Percentiles rank a stretch among this genome's conserved stretches.
Conservation (phyloP, 1,140 invertebrate genomes). For the Asbolus verrucosus region DNA sequence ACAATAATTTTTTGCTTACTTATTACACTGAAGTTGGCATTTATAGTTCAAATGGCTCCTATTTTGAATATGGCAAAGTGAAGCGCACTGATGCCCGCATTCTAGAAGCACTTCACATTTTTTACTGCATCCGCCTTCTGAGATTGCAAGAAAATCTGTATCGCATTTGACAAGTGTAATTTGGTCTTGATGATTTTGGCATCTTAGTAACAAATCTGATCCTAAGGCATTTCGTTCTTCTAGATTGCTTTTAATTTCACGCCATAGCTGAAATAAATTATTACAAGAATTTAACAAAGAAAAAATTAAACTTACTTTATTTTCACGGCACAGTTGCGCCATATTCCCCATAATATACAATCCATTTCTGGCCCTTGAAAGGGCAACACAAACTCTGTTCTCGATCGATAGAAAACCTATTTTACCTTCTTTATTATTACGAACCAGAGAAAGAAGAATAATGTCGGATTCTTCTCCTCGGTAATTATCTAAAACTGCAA, state of each 20-base stretch:
- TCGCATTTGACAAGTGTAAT: conserved; percentile 57
- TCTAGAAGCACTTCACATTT: conserved; percentile 63
- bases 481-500: conserved; percentile 84
- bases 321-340: conserved; percentile 53
- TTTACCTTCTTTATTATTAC: conserved; percentile 76
- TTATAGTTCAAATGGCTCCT: conserved; percentile 64
- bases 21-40: conserved; percentile 65
- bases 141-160: conserved; percentile 66
- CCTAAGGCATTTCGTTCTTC: conserved; percentile 65
- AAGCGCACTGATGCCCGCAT: conserved; percentile 71
- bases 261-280: conserved; percentile 66
- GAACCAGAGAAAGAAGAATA: conserved; percentile 84
- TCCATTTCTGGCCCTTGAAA: conserved; percentile 84
- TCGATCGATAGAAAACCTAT: conserved; percentile 82
- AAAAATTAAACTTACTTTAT: conserved; percentile 48
- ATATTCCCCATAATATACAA: conserved; percentile 72
- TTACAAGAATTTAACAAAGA: conserved; percentile 5
- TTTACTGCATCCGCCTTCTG: conserved; percentile 68
- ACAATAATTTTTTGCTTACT: conserved; percentile 50
- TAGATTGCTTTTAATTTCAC: conserved; percentile 66
- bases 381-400: conserved; percentile 86
- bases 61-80: conserved; percentile 68
- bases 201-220: conserved; percentile 64
- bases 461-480: conserved; percentile 91
- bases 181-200: conserved; percentile 66